A percentile compares a stretch with the other conserved stretches of the same genome.
Conservation (phyloP, 2,888 invertebrate species). For the Barypeithes pellucidus region DNA sequence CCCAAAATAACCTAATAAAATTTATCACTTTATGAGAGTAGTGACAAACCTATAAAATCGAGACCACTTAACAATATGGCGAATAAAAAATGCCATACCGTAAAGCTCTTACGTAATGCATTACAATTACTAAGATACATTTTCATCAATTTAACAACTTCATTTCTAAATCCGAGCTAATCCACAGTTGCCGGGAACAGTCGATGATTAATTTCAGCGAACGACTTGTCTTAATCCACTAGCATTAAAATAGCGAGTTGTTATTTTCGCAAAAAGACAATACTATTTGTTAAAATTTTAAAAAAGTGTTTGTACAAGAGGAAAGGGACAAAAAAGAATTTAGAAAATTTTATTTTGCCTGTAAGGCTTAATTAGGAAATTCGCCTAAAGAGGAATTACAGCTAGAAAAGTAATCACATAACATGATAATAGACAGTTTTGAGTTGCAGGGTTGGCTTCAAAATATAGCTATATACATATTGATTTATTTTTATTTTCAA, state of each 20-base stretch:
- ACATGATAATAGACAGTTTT: too few relatives aligned
- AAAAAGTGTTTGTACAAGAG: background rate
- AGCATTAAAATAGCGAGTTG: conserved; percentile 45
- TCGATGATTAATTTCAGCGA: conserved; percentile 51
- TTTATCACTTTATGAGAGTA: conserved; percentile 26
- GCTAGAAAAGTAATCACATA: too few relatives aligned
- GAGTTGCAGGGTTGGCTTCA: too few relatives aligned
- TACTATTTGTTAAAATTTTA: conserved; percentile 26
- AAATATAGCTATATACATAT: too few relatives aligned
- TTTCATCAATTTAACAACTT: conserved; percentile 54
- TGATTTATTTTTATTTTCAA: too few relatives aligned
- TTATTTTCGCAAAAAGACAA: conserved; percentile 40
- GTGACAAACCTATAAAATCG: conserved; percentile 38
- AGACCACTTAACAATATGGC: conserved; percentile 41
- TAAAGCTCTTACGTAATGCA: conserved; percentile 41
- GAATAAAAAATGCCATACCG: conserved; percentile 41
- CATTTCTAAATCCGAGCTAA: conserved; percentile 50
- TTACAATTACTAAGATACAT: conserved; percentile 50
- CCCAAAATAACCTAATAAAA: conserved; percentile 38
- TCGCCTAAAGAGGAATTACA: too few relatives aligned
- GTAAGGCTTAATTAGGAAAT: background rate
- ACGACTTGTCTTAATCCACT: conserved; percentile 49
- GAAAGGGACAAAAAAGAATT: background rate
- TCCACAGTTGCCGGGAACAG: conserved; percentile 48
- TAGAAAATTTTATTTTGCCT: background rate